Base-by-base conservation (phyloP, 2,888 invertebrate genomes). In the Ptilodon capucinus region DNA sequence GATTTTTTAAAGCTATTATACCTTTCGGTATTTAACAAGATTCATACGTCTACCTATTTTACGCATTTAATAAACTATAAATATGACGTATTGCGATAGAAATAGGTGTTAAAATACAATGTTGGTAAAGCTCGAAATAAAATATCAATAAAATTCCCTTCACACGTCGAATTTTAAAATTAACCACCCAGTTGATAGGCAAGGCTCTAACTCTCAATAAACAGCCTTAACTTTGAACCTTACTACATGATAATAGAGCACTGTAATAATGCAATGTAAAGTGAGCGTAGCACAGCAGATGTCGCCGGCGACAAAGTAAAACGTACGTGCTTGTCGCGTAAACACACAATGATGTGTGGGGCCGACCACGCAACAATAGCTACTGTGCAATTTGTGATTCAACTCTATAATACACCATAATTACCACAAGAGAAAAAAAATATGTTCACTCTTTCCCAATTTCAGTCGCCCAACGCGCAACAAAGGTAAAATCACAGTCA, bases 221-320 rank as follows among this genome's bases (percentile, higher is more conserved):
- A 40, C 21, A n/a, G 16, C 28, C 45, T 16, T 25, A 21, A 76
- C 51, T 66, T 34, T 70, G 42, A 58, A 60, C 74, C 57, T 57
- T 82, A 71, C 41, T 6, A 6, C 50, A 4, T 39, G 42, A 58
- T 38, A 59, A 71, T 79, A 83, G 60, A 40, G 51, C 39, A 44
- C 46, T 47, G 40, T 42, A 21, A 53, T 45, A 38, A 40, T 47
- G 50, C 46, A 34, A 46, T 44, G 39, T 56, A 42, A 44, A 46
- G 49, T 55, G 57, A 57, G 42, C 51, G 46, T 59, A 61, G 62
- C 47, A 54, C 53, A 58, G 75, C 85, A 84, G 86, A 87, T 89
- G 88, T 84, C 81, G 79, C 78, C 63, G 60, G 79, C 89, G 90
- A 91, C 90, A 91, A 88, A 86, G 90, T 90, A 87, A 84, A 76